A percentile compares a stretch with the other conserved stretches of the same genome.
phyloP scores from a whole-genome alignment of 2,797 vertebrate genomes.

The Gambusia yucatana region DNA sequence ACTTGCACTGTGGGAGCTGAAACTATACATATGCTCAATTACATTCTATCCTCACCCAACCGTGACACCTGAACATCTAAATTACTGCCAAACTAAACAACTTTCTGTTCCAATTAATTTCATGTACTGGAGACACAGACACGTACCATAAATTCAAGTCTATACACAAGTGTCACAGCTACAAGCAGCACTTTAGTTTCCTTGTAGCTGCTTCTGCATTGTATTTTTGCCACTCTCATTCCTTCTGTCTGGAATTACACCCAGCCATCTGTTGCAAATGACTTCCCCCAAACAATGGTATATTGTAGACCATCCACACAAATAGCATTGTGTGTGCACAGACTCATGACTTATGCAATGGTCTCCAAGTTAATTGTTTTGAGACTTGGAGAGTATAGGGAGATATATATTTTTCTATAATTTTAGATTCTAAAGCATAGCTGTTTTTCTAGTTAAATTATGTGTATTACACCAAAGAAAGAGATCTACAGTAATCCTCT shows the following conservation, averaged over 20 bases:
- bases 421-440: conserved; percentile 8
- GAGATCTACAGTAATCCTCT: not conserved
- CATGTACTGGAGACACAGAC: conserved; percentile 6
- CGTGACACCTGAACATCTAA: not conserved
- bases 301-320: conserved; percentile 30
- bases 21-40: conserved; percentile 1
- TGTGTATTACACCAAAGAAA: not conserved
- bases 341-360: conserved; percentile 9
- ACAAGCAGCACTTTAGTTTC: conserved; percentile 18
- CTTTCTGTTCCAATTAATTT: conserved; percentile 18
- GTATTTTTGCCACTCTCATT: conserved; percentile 29
- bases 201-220: conserved; percentile 41
- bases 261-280: conserved; percentile 59
- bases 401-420: conserved; percentile 23
- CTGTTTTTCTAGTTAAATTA: not conserved
- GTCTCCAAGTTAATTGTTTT: conserved; percentile 22
- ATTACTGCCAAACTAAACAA: conserved; percentile 2
- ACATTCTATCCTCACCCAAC: not conserved
- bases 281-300: conserved; percentile 48
- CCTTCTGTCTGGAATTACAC: conserved; percentile 44
- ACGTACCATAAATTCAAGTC: not conserved
- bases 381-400: conserved; percentile 12
- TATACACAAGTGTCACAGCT: conserved; percentile 23
- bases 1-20: not conserved
- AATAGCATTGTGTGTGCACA: conserved; percentile 27